A percentile compares a stretch with the other conserved stretches of the same genome.
phyloP scores from a whole-genome alignment of 2,888 invertebrate genomes.

The Andrena bicolor region DNA sequence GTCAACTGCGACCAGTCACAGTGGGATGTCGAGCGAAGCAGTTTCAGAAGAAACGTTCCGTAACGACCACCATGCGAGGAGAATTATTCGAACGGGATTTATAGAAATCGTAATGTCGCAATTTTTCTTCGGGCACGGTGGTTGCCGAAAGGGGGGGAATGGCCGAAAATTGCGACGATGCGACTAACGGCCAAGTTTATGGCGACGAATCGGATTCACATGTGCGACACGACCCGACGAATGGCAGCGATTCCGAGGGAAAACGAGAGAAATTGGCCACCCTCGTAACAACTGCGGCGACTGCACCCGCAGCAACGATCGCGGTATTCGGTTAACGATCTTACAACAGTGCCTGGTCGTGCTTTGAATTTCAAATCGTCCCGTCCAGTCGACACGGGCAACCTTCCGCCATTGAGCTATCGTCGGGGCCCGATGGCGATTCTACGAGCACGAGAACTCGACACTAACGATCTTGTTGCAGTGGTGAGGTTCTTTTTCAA shows the following conservation, averaged over 20 bases:
- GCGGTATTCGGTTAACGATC: conserved; percentile 72
- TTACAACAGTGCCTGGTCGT: conserved; percentile 68
- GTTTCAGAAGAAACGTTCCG: conserved; percentile 22
- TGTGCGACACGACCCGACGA: conserved; percentile 52
- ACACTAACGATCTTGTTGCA: conserved; percentile 60
- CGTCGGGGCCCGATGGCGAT: conserved; percentile 46
- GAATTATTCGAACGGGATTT: conserved; percentile 44
- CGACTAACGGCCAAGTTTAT: conserved; percentile 54
- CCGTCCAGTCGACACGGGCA: conserved; percentile 30
- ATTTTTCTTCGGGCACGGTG: conserved; percentile 13
- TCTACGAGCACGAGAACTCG: conserved; percentile 40
- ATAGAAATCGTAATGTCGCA: conserved; percentile 30
- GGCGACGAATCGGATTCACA: conserved; percentile 49
- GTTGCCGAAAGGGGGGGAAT: conserved; percentile 4
- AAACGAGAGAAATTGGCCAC: conserved; percentile 62
- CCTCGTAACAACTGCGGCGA: conserved; percentile 45
- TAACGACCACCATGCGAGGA: conserved; percentile 8
- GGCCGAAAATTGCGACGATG: conserved; percentile 43
- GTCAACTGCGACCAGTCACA: background rate
- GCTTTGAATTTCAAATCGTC: conserved; percentile 73
- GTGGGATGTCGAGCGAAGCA: background rate
- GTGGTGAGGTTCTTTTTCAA: conserved; percentile 26
- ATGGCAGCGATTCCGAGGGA: conserved; percentile 54
- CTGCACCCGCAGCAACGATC: conserved; percentile 60
- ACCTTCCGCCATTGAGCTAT: background rate